A percentile compares a stretch with the other conserved stretches of the same genome.
Conservation (phyloP, 2,888 invertebrate genomes). For the Drosophila histrio region DNA sequence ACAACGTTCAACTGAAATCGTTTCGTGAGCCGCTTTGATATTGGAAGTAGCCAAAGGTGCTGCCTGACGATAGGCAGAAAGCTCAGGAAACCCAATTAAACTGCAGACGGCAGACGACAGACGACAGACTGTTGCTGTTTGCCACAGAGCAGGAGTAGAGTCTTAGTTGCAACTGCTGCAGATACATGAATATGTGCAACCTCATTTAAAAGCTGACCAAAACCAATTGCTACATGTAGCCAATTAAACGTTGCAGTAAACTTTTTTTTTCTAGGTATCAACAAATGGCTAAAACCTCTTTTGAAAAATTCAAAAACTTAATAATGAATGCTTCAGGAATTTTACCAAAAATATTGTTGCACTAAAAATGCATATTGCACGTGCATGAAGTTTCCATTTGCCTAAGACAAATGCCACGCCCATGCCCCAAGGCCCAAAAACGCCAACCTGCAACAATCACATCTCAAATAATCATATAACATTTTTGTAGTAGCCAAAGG, state of each 20-base stretch:
- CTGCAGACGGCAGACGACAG: conserved; percentile 7
- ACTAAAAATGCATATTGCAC: neutral
- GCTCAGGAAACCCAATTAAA: conserved; percentile 68
- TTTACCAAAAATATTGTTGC: conserved; percentile 6
- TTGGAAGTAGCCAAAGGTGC: conserved; percentile 20
- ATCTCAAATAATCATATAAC: conserved; percentile 28
- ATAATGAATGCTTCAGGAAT: conserved; percentile 26
- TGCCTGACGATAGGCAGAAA: conserved; percentile 18
- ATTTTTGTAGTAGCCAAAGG: conserved; percentile 8
- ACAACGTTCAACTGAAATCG: neutral
- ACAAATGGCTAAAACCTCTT: conserved; percentile 42
- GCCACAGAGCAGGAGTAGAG: neutral
- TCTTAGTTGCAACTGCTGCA: conserved; percentile 7
- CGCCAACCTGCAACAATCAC: neutral
- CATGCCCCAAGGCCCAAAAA: neutral
- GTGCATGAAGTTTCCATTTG: conserved; percentile 10
- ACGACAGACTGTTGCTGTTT: neutral
- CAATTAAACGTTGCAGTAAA: conserved; percentile 65
- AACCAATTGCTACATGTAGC: conserved; percentile 19
- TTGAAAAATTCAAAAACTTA: conserved; percentile 43
- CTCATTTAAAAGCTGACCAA: neutral
- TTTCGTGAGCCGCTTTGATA: conserved; percentile 28
- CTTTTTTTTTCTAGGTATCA: conserved; percentile 34
- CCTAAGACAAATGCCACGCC: neutral
- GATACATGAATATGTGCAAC: neutral